These are phyloP conservation scores for Ornithorhynchus anatinus DNA, from an alignment of 2,113 vertebrate species.

Conservation along the genomic window DNA sequence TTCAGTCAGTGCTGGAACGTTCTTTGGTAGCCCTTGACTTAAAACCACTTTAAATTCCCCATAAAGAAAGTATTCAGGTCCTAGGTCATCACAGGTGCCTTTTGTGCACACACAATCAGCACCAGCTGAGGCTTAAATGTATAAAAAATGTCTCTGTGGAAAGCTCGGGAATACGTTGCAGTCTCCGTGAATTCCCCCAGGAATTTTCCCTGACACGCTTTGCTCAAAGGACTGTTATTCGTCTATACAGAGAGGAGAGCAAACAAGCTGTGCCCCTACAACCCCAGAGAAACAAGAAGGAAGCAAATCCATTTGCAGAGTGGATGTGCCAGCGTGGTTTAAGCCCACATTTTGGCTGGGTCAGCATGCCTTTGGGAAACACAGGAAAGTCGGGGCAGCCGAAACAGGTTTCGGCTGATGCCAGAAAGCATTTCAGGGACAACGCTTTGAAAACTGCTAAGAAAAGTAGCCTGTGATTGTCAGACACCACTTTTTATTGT, in stretches of 20 bases:
- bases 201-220: neutral
- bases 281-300: neutral
- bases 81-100: neutral
- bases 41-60: neutral
- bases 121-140: neutral
- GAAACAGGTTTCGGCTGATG: too few species aligned
- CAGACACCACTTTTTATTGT: too few species aligned
- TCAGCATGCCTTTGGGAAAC: too few species aligned
- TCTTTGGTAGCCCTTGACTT: neutral
- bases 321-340: too few species aligned
- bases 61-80: neutral
- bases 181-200: neutral
- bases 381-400: too few species aligned
- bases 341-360: too few species aligned
- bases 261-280: neutral
- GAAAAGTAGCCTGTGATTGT: too few species aligned
- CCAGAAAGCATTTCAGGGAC: too few species aligned
- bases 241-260: too few species aligned
- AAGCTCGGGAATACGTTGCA: neutral
- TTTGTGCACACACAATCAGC: neutral
- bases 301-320: neutral
- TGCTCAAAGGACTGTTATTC: neutral
- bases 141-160: neutral
- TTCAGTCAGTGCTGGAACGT: neutral
- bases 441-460: too few species aligned